Evolutionary conservation across 2,888 invertebrate genomes (phyloP), one percentile per base, ranked within the genome.

Genomic region (Caenorhabditis sulstoni): DNA sequence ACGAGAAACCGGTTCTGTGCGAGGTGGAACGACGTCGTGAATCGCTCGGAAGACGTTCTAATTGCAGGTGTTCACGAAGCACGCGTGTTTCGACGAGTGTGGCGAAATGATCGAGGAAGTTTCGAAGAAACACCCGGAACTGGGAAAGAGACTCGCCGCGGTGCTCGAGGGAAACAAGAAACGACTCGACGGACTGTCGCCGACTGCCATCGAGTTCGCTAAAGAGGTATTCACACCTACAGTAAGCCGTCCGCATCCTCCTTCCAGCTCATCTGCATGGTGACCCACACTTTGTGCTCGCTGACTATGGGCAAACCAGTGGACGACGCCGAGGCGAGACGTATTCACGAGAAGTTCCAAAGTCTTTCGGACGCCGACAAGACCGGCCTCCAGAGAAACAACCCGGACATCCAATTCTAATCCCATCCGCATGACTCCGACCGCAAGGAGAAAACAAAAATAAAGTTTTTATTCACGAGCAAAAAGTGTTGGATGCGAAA

Each of bases 21-120:
- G 77, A 82, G 62, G 80, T 80, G 45, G 41, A 41, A 41, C 37
- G 39, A 35, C 50, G 37, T 57, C 55, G 23, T 22, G 41, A 52
- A 2, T 35, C n/a, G 37, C 14, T 3, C 14, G 11, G 14, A 41
- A 41, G 41, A 41, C 11, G 12, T 41, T 41, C n/a, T 53, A 49
- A 20, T 55, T 64, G 20, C 39, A 81, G 81, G 82, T 81, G 16
- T 83, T 83, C 65, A 41, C 62, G 18, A 78, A 77, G 52, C 80
- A 83, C 53, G 58, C 75, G n/a, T 80, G 81, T 58, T 83, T 83
- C 70, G 66, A 67, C 35, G 50, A 74, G 35, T 67, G 79, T 37
- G 83, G 83, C 49, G 83, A 83, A 49, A 83, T 83, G 79, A 83
- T 83, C 16, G 67, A 70, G 11, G 79, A 77, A 37, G 79, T 81